Percentiles rank a stretch among this genome's conserved stretches.
These are phyloP conservation scores for Matsumurasca onukii DNA, from an alignment of 1,140 invertebrate species.

Conservation along the genomic window DNA sequence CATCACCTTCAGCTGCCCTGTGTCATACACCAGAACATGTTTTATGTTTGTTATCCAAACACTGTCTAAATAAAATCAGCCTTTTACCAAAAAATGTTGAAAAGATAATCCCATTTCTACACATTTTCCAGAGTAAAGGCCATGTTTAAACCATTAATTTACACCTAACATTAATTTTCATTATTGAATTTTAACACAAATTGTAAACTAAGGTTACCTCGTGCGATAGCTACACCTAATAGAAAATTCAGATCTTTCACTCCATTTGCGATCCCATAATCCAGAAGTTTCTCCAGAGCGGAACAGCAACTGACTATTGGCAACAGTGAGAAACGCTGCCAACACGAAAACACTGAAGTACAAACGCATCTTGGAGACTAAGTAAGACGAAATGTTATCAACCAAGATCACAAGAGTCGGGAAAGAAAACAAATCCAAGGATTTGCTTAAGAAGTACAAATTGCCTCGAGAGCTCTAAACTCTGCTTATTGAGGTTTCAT, in stretches of 20 bases:
- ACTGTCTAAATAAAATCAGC: too few species aligned
- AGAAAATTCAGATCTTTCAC: slow-evolving; percentile 13
- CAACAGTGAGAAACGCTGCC: neutral
- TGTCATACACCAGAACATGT: too few species aligned
- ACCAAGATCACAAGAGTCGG: neutral
- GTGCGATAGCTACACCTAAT: neutral
- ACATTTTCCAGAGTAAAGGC: too few species aligned
- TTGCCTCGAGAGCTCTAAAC: neutral
- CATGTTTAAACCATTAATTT: too few species aligned
- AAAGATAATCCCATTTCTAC: too few species aligned
- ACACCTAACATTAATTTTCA: too few species aligned
- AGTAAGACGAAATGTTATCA: neutral
- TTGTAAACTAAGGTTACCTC: slow-evolving; percentile 10
- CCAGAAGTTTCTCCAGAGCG: neutral
- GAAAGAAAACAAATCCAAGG: neutral
- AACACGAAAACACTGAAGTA: neutral
- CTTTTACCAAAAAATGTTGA: too few species aligned
- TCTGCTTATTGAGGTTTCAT: too few species aligned
- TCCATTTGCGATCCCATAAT: slow-evolving; percentile 3
- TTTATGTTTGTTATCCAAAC: too few species aligned
- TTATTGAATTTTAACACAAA: too few species aligned
- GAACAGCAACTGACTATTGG: neutral
- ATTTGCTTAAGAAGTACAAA: neutral
- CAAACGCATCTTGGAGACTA: neutral
- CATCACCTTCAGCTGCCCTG: too few species aligned